Evolutionary conservation across 2,113 vertebrate species (phyloP), one percentile per base, ranked within the genome.

Genomic region (Antechinus stuartii): DNA sequence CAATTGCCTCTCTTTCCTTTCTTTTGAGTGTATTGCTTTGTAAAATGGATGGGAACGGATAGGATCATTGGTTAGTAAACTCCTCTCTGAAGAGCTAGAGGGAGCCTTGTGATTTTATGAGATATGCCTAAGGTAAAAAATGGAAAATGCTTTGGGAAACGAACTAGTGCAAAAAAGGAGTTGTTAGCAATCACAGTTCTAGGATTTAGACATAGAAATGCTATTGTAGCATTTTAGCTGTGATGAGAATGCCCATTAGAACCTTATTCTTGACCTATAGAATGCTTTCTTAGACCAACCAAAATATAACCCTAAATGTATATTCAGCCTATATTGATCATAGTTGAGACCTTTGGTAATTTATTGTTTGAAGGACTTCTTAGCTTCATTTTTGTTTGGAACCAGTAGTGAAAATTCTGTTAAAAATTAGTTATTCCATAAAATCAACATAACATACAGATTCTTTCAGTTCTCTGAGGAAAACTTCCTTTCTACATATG

Each of bases 71-170:
- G 98, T 98, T 97, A 98, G 98, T 98, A 98, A 98, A 96, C 96
- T 98, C 96, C 95, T 95, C 68, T 98, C 92, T 98, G 90, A 96
- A 98, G 98, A 98, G 97, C 98, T 98, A 98, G 98, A 98, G 97
- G 97, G 97, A 98, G 97, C 97, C 97, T 98, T 96, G 30, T 68
- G 97, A 98, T 98, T 98, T 98, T 98, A 95, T 97, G 97, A 98
- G 94, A 91, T 97, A 94, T 92, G 95, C 94, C 93, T 98, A 97
- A 94, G 93, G 57, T 95, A 91, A 91, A 92, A 55, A 91, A 93
- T 90, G 91, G 4, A 30, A 54, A 97, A 94, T 91, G 94, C 2
- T 95, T 42, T 96, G 89, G 94, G 90, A 94, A 94, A 97, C 55
- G 42, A 54, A 95, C 54, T 47, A 9, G 49, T 96, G 93, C 89